phyloP scores from a whole-genome alignment of 2,113 vertebrate species.

The Penelope pileata region DNA sequence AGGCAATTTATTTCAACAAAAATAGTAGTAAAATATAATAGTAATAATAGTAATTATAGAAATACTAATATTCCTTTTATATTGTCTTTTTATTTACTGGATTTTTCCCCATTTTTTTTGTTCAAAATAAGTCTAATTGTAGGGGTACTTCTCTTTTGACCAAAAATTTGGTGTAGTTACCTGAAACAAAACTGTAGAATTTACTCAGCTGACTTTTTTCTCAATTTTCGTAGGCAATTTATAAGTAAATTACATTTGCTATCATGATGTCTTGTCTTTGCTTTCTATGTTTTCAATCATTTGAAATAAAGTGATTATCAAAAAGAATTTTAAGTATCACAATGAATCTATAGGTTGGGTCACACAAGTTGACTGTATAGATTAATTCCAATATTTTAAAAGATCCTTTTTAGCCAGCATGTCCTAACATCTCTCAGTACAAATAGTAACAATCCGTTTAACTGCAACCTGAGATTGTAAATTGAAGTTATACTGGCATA shows the following conservation, averaged over 20 bases:
- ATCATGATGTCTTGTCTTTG: not conserved
- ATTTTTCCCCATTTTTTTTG: not conserved
- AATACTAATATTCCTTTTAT: not conserved
- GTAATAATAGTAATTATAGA: too few species aligned
- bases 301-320: not conserved
- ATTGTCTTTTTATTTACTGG: not conserved
- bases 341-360: not conserved
- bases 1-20: not conserved
- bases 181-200: not conserved
- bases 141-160: not conserved
- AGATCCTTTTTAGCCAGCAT: not conserved
- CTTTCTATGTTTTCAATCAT: not conserved
- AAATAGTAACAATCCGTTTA: slow-evolving; percentile 1
- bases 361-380: not conserved
- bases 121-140: not conserved
- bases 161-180: not conserved
- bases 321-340: not conserved
- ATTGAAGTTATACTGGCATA: not conserved
- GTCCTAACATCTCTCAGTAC: not conserved
- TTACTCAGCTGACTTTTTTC: not conserved
- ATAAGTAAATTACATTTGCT: slow-evolving; percentile 29
- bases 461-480: not conserved
- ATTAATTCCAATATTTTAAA: not conserved
- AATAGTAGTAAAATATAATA: too few species aligned
- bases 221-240: slow-evolving; percentile 21